These are phyloP conservation scores for Casuarius casuarius DNA, from an alignment of 2,113 vertebrate species.

Conservation along the genomic window DNA sequence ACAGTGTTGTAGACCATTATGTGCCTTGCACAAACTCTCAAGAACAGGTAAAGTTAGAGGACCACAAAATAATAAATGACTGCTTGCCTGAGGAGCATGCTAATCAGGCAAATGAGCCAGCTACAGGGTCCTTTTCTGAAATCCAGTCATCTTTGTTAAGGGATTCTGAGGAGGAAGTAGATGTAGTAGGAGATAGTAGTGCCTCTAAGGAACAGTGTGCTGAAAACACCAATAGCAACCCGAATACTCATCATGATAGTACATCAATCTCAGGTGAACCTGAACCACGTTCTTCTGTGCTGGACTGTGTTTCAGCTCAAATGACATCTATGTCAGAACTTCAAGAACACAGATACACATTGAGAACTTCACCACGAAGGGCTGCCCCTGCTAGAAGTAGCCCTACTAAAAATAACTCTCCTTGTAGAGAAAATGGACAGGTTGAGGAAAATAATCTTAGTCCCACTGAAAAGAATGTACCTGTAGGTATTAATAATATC, in stretches of 20 bases:
- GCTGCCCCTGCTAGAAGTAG: constrained; percentile 82
- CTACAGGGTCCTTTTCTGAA: constrained; percentile 80
- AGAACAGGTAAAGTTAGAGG: constrained; percentile 83
- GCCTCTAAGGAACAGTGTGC: constrained; percentile 84
- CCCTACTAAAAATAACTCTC: constrained; percentile 87
- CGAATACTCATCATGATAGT: constrained; percentile 66
- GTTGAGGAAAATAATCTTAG: constrained; percentile 84
- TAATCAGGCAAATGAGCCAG: constrained; percentile 74
- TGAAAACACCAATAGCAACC: constrained; percentile 76
- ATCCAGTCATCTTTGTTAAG: constrained; percentile 86
- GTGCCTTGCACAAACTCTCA: constrained; percentile 96
- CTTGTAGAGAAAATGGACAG: constrained; percentile 88
- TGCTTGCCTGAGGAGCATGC: constrained; percentile 74
- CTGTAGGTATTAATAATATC: constrained; percentile 74
- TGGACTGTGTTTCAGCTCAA: constrained; percentile 79
- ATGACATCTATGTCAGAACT: constrained; percentile 87
- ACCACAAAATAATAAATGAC: constrained; percentile 79
- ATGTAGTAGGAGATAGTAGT: constrained; percentile 89
- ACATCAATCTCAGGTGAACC: constrained; percentile 87
- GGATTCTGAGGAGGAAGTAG: constrained; percentile 91
- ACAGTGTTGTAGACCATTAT: constrained; percentile 84
- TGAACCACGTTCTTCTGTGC: constrained; percentile 77
- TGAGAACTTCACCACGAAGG: constrained; percentile 94
- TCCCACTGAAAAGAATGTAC: constrained; percentile 73
- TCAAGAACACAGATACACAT: constrained; percentile 94